Evolutionary conservation across 1,140 invertebrate species (phyloP).

Genomic region (Mamestra configurata): DNA sequence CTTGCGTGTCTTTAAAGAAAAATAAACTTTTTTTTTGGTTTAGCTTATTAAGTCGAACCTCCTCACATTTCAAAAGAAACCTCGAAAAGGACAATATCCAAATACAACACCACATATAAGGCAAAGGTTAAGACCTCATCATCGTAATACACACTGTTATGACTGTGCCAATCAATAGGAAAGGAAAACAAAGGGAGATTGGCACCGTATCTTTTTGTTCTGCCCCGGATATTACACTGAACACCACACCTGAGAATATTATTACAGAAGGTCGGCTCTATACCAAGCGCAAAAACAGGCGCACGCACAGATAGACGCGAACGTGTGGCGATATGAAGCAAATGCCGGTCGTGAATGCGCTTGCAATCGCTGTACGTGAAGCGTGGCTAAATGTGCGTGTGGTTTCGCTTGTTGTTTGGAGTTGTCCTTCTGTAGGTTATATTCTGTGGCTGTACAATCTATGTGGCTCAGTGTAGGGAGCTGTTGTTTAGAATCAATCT

Average conservation of each 20-base stretch:
- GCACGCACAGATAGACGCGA: too few relatives aligned
- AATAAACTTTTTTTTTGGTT: too few relatives aligned
- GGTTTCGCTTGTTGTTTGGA: background rate
- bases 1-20: too few relatives aligned
- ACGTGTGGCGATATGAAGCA: too few relatives aligned
- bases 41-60: too few relatives aligned
- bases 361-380: too few relatives aligned
- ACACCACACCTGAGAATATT: background rate
- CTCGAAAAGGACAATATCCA: background rate
- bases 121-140: constrained; percentile 21
- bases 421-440: background rate
- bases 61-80: background rate
- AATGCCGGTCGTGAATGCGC: too few relatives aligned
- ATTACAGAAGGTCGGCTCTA: background rate
- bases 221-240: background rate
- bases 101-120: background rate
- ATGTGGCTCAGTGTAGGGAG: background rate
- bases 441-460: background rate
- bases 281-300: background rate
- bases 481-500: constrained; percentile 21
- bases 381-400: background rate
- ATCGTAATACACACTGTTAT: constrained; percentile 31
- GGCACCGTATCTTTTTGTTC: constrained; percentile 16
- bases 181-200: constrained; percentile 35
- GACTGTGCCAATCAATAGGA: constrained; percentile 25